These are phyloP conservation scores for Oxystoma pomonae DNA, from an alignment of 2,888 invertebrate genomes.

Conservation along the genomic window DNA sequence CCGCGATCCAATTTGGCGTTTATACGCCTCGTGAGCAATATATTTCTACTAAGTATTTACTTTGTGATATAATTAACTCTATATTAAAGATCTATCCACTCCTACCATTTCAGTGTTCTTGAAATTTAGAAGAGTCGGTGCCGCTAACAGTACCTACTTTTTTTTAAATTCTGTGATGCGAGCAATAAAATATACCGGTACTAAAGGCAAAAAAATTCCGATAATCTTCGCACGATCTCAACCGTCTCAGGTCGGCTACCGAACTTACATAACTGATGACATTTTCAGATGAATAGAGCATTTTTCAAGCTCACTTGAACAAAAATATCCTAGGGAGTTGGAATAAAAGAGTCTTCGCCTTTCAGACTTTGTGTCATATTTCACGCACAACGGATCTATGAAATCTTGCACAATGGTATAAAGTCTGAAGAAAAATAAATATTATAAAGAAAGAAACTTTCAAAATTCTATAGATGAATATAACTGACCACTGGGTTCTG, in stretches of 20 bases:
- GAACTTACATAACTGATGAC: slow-evolving; percentile 32
- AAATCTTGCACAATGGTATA: slow-evolving; percentile 5
- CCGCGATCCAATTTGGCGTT: too few relatives aligned
- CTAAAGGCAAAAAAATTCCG: slow-evolving; percentile 3
- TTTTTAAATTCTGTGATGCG: too few relatives aligned
- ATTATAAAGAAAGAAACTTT: slow-evolving; percentile 4
- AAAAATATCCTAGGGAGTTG: slow-evolving; percentile 21
- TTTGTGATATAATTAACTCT: too few relatives aligned
- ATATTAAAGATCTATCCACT: too few relatives aligned
- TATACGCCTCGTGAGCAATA: too few relatives aligned
- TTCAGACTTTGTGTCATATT: slow-evolving; percentile 25
- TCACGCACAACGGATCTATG: slow-evolving; percentile 23
- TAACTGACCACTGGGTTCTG: slow-evolving; percentile 28
- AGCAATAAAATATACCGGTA: too few relatives aligned
- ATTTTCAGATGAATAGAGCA: slow-evolving; percentile 24
- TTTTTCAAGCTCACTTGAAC: slow-evolving; percentile 34
- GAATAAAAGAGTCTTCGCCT: slow-evolving; percentile 27
- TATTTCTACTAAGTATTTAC: too few relatives aligned
- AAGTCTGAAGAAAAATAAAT: not conserved
- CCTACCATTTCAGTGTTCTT: too few relatives aligned
- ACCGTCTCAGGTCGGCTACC: slow-evolving; percentile 21
- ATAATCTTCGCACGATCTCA: slow-evolving; percentile 21
- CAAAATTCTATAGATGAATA: slow-evolving; percentile 21
- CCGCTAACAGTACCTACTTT: too few relatives aligned
- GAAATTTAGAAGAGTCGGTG: too few relatives aligned